These are phyloP conservation scores for Peromyscus californicus DNA, from an alignment of 2,113 vertebrate genomes.

Conservation along the genomic window DNA sequence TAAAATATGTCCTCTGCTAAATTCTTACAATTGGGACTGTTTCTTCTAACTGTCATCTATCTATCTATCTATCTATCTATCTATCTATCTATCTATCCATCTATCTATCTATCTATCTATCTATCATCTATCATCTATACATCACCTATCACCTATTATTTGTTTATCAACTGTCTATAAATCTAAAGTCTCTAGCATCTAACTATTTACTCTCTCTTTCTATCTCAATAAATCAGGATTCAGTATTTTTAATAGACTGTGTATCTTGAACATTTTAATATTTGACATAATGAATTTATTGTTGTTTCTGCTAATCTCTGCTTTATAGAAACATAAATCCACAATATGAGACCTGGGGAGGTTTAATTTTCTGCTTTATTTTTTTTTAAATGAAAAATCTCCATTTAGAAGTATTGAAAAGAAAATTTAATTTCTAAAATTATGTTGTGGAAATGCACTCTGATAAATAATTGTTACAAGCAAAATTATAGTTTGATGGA, in stretches of 20 bases:
- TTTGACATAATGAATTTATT: not conserved
- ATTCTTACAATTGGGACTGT: not conserved
- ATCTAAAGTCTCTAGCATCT: not conserved
- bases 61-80: not conserved
- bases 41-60: not conserved
- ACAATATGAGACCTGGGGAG: not conserved
- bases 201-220: not conserved
- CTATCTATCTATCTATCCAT: not conserved
- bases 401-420: conserved; percentile 60
- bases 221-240: not conserved
- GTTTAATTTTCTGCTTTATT: conserved; percentile 29
- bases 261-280: not conserved
- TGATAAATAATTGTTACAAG: conserved; percentile 72
- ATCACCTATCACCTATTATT: no score
- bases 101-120: not conserved
- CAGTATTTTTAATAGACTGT: not conserved
- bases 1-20: not conserved
- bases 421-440: conserved; percentile 74
- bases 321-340: not conserved
- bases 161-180: no score
- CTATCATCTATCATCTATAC: not conserved
- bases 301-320: not conserved
- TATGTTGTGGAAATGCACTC: conserved; percentile 66
- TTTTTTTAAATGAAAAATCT: conserved; percentile 42
- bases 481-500: conserved; percentile 65